Evolutionary conservation across 1,140 invertebrate species (phyloP).

Genomic region (Rhopalosiphum maidis): DNA sequence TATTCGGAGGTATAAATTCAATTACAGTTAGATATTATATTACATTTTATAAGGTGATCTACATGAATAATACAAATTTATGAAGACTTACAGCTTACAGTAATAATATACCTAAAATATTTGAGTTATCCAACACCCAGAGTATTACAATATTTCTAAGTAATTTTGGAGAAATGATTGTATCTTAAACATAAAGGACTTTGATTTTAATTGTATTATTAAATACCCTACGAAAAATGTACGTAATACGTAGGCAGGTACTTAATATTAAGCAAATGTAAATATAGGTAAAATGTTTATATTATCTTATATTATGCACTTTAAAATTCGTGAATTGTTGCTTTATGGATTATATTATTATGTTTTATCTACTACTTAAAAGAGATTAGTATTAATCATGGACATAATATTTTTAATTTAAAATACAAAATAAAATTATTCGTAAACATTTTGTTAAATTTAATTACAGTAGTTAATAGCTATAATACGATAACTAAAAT

Average conservation of each 20-base stretch:
- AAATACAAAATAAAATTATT: background rate
- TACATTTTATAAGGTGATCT: background rate
- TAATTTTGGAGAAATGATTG: background rate
- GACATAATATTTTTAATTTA: background rate
- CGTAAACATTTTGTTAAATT: background rate
- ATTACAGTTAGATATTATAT: background rate
- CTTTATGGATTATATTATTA: background rate
- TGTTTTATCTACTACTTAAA: background rate
- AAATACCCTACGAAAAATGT: background rate
- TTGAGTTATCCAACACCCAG: background rate
- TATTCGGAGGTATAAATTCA: background rate
- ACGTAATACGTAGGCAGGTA: background rate
- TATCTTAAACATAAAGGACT: background rate
- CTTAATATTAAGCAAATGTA: background rate
- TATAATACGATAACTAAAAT: background rate
- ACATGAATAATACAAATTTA: background rate
- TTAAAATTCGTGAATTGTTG: background rate
- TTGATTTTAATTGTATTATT: background rate
- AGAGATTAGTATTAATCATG: background rate
- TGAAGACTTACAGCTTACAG: background rate
- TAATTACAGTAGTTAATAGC: background rate
- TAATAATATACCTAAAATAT: background rate
- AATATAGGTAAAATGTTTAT: background rate
- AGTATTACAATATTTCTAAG: background rate
- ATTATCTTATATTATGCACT: conserved; percentile 10